Evolutionary conservation across 2,113 vertebrate genomes (phyloP).

Genomic region (Proterorhinus semilunaris): DNA sequence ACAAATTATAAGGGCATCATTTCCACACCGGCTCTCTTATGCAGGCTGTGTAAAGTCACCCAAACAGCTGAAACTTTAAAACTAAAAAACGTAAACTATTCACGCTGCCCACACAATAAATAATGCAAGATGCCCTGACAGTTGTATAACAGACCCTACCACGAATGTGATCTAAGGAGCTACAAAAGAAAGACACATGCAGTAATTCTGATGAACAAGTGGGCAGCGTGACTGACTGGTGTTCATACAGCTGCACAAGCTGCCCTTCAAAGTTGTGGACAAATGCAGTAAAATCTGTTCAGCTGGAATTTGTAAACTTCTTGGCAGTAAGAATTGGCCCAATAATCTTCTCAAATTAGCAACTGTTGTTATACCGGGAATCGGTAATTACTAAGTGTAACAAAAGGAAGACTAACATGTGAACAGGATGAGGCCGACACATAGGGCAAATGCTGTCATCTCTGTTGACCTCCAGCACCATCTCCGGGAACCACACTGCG

Average conservation of each 20-base stretch:
- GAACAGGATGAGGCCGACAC: slow-evolving; percentile 83
- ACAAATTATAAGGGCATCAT: neutral
- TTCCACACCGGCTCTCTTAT: neutral
- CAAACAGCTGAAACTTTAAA: neutral
- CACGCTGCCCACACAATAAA: neutral
- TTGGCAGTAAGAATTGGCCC: too few species aligned
- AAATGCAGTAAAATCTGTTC: too few species aligned
- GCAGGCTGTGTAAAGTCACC: neutral
- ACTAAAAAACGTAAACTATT: neutral
- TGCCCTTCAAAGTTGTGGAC: too few species aligned
- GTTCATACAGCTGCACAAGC: too few species aligned
- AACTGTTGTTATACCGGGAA: too few species aligned
- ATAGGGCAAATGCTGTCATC: slow-evolving; percentile 82
- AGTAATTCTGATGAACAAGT: too few species aligned
- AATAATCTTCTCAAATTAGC: too few species aligned
- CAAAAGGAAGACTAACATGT: slow-evolving; percentile 80
- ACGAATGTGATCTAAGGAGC: neutral
- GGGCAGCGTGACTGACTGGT: too few species aligned
- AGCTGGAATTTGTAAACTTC: too few species aligned
- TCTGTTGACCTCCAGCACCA: slow-evolving; percentile 86
- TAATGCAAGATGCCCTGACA: neutral
- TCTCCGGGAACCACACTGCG: slow-evolving; percentile 90
- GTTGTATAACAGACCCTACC: neutral
- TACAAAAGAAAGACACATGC: neutral
- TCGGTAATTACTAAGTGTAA: neutral